A percentile compares a stretch with the other conserved stretches of the same genome.
phyloP scores from a whole-genome alignment of 2,797 vertebrate genomes.

The Girardinus metallicus region DNA sequence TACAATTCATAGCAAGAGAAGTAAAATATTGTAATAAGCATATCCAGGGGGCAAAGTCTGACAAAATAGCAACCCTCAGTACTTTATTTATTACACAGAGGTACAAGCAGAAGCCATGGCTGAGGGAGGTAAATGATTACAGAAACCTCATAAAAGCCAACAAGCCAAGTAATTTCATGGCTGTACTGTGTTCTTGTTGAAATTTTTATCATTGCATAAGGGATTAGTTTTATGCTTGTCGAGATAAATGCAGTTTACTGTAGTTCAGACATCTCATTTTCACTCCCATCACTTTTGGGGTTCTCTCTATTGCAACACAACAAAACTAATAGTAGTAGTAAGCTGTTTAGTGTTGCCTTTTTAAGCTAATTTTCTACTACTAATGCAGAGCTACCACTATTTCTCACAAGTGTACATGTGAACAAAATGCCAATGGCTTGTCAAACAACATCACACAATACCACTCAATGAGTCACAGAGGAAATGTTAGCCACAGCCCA shows the following conservation, averaged over 20 bases:
- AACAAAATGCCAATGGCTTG: neutral
- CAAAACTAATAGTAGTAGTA: neutral
- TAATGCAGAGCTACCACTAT: neutral
- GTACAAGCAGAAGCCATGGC: neutral
- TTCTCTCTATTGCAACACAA: neutral
- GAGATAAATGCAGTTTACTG: constrained; percentile 15
- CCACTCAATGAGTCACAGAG: constrained; percentile 25
- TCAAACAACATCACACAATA: constrained; percentile 9
- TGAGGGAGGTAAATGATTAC: constrained; percentile 17
- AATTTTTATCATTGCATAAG: constrained; percentile 9
- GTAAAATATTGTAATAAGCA: constrained; percentile 20
- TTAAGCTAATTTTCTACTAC: neutral
- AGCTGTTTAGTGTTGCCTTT: neutral
- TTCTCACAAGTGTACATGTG: neutral
- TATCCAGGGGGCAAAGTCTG: constrained; percentile 49
- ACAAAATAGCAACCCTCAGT: constrained; percentile 4
- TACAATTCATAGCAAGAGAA: neutral
- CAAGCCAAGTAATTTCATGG: constrained; percentile 1
- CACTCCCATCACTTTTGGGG: neutral
- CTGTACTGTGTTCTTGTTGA: neutral
- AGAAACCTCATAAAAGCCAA: constrained; percentile 24
- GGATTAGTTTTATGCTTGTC: constrained; percentile 15
- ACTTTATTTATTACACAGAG: constrained; percentile 25
- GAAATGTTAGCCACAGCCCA: constrained; percentile 9
- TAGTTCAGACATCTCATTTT: neutral